A percentile compares a stretch with the other conserved stretches of the same genome.
phyloP scores from a whole-genome alignment of 2,113 vertebrate genomes.

The Gasterosteus aculeatus region DNA sequence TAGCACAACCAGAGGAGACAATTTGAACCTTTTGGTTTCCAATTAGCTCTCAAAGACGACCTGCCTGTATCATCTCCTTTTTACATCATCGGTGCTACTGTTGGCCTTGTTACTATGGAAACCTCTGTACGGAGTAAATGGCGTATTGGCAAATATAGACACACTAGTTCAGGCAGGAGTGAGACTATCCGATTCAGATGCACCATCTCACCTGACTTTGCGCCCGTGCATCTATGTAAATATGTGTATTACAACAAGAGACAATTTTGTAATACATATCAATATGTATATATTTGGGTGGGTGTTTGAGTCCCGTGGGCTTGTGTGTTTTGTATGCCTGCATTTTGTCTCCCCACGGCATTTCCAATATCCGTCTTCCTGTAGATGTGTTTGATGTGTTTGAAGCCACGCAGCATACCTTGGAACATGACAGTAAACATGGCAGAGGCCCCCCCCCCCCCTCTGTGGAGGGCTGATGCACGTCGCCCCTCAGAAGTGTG shows the following conservation, averaged over 20 bases:
- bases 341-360: conserved; percentile 66
- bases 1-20: background rate
- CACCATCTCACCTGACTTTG: conserved; percentile 22
- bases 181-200: conserved; percentile 8
- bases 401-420: conserved; percentile 81
- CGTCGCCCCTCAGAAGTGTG: conserved; percentile 79
- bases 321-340: conserved; percentile 66
- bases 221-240: conserved; percentile 9
- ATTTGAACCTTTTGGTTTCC: conserved; percentile 20
- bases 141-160: conserved; percentile 52
- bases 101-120: conserved; percentile 72
- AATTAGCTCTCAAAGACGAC: conserved; percentile 39
- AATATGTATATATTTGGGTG: conserved; percentile 36
- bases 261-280: conserved; percentile 14
- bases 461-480: conserved; percentile 79
- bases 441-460: conserved; percentile 78
- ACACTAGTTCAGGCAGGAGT: conserved; percentile 15
- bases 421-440: conserved; percentile 83
- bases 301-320: conserved; percentile 41
- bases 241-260: conserved; percentile 9
- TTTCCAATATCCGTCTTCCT: conserved; percentile 82
- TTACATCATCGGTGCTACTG: conserved; percentile 48
- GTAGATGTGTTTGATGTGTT: conserved; percentile 81
- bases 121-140: conserved; percentile 49
- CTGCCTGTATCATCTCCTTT: conserved; percentile 20